Conservation (phyloP, 2,888 invertebrate species). For the Uropetala carovei region DNA sequence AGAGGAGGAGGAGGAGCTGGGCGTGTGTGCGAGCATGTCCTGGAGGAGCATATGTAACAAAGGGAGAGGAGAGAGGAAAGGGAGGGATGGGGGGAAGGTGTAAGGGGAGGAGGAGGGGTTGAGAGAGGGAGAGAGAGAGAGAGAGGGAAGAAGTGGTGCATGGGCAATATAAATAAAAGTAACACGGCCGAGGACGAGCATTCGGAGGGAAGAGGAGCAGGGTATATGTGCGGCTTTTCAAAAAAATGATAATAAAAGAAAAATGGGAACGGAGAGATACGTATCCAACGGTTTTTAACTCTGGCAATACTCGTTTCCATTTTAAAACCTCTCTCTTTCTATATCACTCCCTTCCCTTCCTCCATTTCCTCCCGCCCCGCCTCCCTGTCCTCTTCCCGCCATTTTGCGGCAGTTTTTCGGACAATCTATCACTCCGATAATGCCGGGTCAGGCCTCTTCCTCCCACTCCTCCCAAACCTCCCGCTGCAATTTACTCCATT, state of each 20-base stretch:
- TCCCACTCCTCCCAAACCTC: background rate
- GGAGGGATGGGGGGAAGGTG: background rate
- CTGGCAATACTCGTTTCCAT: background rate
- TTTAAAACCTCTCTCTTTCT: constrained; percentile 16
- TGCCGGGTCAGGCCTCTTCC: background rate
- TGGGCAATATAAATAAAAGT: background rate
- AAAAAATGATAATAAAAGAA: constrained; percentile 36
- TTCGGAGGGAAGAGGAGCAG: background rate
- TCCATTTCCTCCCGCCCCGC: background rate
- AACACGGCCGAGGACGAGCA: background rate
- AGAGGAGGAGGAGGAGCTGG: background rate
- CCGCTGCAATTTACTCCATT: constrained; percentile 15
- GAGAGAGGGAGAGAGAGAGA: background rate
- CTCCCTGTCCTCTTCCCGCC: background rate
- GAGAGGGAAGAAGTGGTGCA: background rate
- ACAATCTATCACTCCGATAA: constrained; percentile 7
- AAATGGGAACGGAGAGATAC: background rate
- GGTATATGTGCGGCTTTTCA: background rate
- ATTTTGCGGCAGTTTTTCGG: constrained; percentile 7
- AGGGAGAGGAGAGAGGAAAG: background rate
- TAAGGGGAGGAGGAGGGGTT: background rate
- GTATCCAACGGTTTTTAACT: background rate
- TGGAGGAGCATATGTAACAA: background rate
- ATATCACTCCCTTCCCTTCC: background rate
- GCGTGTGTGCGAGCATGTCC: background rate